Evolutionary conservation across 2,113 vertebrate species (phyloP).

Genomic region (Eudyptes chrysolophus): DNA sequence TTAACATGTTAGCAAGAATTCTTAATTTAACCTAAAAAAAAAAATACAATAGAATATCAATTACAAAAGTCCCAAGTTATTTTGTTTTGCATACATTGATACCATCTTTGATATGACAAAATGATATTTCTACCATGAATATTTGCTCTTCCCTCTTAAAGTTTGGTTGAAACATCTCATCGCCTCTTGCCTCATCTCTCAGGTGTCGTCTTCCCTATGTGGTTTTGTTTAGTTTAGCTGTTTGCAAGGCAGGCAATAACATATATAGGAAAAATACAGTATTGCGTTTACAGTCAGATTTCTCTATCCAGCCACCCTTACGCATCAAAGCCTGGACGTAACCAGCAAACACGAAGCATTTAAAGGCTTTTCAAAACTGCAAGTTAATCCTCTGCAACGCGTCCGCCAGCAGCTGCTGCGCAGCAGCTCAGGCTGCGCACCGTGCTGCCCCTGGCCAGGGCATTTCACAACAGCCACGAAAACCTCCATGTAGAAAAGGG

Average conservation of each 20-base stretch:
- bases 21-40: slow-evolving; percentile 31
- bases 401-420: background rate
- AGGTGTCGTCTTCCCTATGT: background rate
- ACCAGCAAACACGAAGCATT: background rate
- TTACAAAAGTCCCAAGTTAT: slow-evolving; percentile 21
- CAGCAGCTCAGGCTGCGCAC: background rate
- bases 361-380: background rate
- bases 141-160: background rate
- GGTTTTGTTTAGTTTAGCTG: background rate
- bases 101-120: slow-evolving; percentile 1
- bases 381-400: background rate
- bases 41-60: background rate
- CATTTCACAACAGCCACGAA: background rate
- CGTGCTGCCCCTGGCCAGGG: background rate
- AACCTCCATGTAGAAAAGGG: rapidly evolving
- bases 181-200: background rate
- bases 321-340: background rate
- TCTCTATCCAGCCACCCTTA: background rate
- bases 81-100: background rate
- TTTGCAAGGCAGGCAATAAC: background rate
- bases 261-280: background rate
- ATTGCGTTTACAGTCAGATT: background rate
- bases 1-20: slow-evolving; percentile 4
- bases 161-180: background rate
- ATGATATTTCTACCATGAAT: slow-evolving; percentile 12